Base-by-base conservation (phyloP, 2,797 vertebrate species). In the Eulemur albifrons region DNA sequence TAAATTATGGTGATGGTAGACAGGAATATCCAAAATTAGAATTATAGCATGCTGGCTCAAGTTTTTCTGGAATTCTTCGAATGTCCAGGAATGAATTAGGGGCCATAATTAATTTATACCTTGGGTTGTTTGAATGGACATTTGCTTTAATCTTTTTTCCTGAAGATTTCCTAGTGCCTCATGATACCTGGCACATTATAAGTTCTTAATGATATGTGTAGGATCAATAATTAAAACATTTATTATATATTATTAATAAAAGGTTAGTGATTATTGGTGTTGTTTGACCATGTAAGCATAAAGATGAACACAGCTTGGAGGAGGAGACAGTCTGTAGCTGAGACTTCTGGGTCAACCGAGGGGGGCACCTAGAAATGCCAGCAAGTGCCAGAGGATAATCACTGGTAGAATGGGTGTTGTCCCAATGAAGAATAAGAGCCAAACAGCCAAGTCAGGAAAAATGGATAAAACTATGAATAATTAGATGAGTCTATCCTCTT, bases 141-240 rank as follows among this genome's bases (percentile, higher is more conserved):
- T 83, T 38, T 92, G 17, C 38, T 91, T 88, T 65, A 76, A 10
- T 40, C 40, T 65, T 72, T 48, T 73, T 91, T 5, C 4, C 40
- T 69, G 43, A n/a, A 83, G 40, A 45, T 77, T 95, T 75, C n/a
- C 40, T 52, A 83, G 61, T 87, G 13, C 38, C 11, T 94, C 48
- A 43, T 30, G 13, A 70, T 91, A 69, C 4, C 21, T 69, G 45
- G 7, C 1, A 65, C 17, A 59, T 52, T 88, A 88, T 32, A 90
- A 23, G 11, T 18, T 84, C 45, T 75, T 70, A 75, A 38, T 25
- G 87, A 50, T 43, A 86, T 27, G 40, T 92, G 18, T 30, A 94
- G 59, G 91, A 87, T 83, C 50, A 93, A 67, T 80, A 59, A 93
- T 65, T 32, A 90, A 63, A 96, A 32, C 14, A 82, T 52, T 93